Conservation (phyloP, 64 coral and sea anemone genomes). For the Orbicella faveolata region DNA sequence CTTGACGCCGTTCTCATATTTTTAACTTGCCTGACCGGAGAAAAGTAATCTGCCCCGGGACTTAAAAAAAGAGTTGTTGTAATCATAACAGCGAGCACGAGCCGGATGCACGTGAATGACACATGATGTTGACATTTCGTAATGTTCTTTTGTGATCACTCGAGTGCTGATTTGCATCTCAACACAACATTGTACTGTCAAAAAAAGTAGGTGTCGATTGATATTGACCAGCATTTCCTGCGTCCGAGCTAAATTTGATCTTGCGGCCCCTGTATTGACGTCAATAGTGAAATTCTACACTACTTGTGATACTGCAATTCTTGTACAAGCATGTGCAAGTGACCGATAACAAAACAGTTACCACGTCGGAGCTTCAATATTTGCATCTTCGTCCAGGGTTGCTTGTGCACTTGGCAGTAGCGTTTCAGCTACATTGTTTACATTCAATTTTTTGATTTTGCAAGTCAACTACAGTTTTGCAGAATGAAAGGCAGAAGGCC, state of each 20-base stretch:
- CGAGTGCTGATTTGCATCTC: not conserved
- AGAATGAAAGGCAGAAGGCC: conserved; percentile 49
- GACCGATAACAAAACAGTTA: not conserved
- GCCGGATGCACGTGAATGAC: conserved; percentile 5
- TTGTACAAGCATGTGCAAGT: not conserved
- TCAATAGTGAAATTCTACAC: conserved; percentile 9
- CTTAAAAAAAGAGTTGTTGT: no score
- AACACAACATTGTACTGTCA: not conserved
- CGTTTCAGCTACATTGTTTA: not conserved
- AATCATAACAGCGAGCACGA: not conserved
- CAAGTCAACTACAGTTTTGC: not conserved
- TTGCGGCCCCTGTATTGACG: not conserved
- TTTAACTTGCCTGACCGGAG: not conserved
- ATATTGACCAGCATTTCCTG: no score
- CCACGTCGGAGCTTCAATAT: not conserved
- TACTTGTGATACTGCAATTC: not conserved
- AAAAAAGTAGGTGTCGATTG: not conserved
- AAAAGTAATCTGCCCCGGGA: not conserved
- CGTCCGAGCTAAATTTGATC: not conserved
- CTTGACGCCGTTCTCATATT: no score
- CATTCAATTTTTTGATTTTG: not conserved
- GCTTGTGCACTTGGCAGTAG: not conserved
- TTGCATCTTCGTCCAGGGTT: not conserved
- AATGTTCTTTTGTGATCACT: not conserved
- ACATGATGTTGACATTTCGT: conserved; percentile 13